Evolutionary conservation across 2,888 invertebrate genomes (phyloP), one percentile per base, ranked within the genome.

Genomic region (Habrosyne pyritoides): DNA sequence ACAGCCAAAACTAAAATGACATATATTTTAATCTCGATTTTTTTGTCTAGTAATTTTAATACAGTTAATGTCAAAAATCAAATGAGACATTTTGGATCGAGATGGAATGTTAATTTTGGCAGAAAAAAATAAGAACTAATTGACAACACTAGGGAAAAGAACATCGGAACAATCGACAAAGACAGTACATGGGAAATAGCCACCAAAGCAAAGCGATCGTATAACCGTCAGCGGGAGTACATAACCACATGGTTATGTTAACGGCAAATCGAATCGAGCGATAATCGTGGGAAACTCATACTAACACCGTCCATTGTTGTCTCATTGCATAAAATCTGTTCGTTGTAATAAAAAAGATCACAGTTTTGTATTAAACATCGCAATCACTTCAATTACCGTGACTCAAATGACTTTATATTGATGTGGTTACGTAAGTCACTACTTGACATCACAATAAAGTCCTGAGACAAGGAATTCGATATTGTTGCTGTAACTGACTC

Each of bases 201-300:
- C 12, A 36, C 36, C 36, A 42, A 12, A 18, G 7, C 18, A 42
- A 42, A 2, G 18, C 12, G 2, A 18, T 42, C 18, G 8, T 42
- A 42, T 42, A 14, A 36, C 36, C 42, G 42, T 18, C 42, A 42
- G 42, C 42, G 42, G 18, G 42, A 42, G 18, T 2, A 42, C 36
- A 42, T 42, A 18, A 42, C 18, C 42, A 73, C 69, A 60, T 18
- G 18, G 42, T 42, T 36, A 14, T 36, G 36, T 36, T 42, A 42
- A 42, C 42, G 42, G 42, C 36, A 14, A 36, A 36, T 14, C 36
- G 36, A 36, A 64, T 67, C 53, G 53, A 48, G 53, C 21, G 48
- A 61, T 54, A 53, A 52, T 67, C 59, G 67, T 64, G 58, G 55
- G 61, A 66, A 67, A 53, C 54, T 52, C 56, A 61, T 64, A 53